Conservation (phyloP, 2,888 invertebrate species). For the Rhamphomyia laevipes region DNA sequence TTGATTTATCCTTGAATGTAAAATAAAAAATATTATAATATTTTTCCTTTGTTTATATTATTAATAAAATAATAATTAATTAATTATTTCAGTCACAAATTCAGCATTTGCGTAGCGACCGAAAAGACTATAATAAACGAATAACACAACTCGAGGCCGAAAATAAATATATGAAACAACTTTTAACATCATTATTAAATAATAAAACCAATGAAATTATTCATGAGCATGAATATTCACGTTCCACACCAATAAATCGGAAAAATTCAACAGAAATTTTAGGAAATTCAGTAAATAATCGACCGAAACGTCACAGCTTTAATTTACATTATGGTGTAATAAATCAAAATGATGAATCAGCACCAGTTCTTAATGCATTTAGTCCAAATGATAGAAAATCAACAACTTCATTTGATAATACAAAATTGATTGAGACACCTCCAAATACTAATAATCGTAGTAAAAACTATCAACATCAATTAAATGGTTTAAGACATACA, state of each 20-base stretch:
- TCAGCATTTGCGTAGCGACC: constrained; percentile 51
- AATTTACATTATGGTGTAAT: constrained; percentile 34
- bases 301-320: constrained; percentile 27
- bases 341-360: constrained; percentile 23
- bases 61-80: neutral
- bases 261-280: constrained; percentile 4
- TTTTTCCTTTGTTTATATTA: no score
- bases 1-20: no score
- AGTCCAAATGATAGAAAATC: constrained; percentile 17
- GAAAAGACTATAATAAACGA: constrained; percentile 54
- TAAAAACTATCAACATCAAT: neutral
- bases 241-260: constrained; percentile 11
- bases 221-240: constrained; percentile 30
- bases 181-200: constrained; percentile 29
- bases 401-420: constrained; percentile 3
- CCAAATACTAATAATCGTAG: constrained; percentile 2
- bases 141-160: constrained; percentile 57
- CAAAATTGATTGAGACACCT: constrained; percentile 10
- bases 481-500: neutral
- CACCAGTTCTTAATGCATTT: constrained; percentile 10
- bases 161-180: constrained; percentile 40
- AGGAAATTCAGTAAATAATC: constrained; percentile 1
- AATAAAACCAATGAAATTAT: constrained; percentile 28
- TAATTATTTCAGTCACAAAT: constrained; percentile 48
- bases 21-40: no score